These are phyloP conservation scores for Arenicola marina DNA, from an alignment of 2,888 invertebrate species.

Conservation along the genomic window DNA sequence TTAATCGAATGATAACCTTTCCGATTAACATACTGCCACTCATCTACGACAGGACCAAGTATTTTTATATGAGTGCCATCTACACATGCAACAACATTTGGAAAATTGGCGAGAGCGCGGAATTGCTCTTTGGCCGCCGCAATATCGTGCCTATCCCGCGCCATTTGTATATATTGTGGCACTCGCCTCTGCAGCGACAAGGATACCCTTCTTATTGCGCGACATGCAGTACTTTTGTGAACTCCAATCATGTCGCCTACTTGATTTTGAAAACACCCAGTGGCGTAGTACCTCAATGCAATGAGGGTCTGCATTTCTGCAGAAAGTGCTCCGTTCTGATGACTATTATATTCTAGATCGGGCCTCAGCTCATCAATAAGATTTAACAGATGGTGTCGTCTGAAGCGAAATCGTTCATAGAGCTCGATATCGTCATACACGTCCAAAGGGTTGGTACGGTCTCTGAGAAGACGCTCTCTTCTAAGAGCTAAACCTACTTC, in stretches of 20 bases:
- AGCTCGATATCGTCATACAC: constrained; percentile 1
- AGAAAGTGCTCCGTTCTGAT: neutral
- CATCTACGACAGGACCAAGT: neutral
- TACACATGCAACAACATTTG: constrained; percentile 2
- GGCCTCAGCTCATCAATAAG: neutral
- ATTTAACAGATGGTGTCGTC: neutral
- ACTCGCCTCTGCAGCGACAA: neutral
- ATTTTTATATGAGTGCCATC: neutral
- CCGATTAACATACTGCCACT: constrained; percentile 4
- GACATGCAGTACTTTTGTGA: constrained; percentile 1
- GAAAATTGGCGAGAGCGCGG: neutral
- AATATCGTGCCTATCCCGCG: neutral
- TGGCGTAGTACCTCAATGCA: neutral
- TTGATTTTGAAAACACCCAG: neutral
- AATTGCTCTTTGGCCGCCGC: neutral
- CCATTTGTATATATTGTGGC: neutral
- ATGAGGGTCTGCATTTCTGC: neutral
- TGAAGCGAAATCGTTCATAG: neutral
- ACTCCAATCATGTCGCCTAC: neutral
- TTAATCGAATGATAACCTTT: constrained; percentile 2
- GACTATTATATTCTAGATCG: neutral
- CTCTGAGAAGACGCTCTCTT: neutral
- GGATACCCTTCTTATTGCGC: neutral
- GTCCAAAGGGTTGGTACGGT: neutral
- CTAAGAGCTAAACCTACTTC: neutral